These are phyloP conservation scores for Mus caroli DNA, from an alignment of 2,797 vertebrate genomes.

Conservation along the genomic window DNA sequence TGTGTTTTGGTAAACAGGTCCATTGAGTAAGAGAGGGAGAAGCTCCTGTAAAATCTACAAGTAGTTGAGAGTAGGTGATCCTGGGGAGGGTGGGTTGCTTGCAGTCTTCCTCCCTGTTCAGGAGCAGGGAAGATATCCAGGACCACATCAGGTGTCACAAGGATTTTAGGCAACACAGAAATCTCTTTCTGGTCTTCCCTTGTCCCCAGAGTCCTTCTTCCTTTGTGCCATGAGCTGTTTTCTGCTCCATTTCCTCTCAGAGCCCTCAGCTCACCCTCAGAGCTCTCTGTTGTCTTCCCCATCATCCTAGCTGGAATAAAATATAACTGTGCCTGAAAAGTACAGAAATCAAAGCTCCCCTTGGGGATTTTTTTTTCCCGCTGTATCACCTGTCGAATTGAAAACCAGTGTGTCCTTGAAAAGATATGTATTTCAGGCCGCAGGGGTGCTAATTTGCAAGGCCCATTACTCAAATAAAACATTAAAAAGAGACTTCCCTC, in stretches of 20 bases:
- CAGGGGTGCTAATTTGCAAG: slow-evolving; percentile 90
- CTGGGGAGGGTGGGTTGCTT: background rate
- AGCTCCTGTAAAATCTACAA: background rate
- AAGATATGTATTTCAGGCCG: slow-evolving; percentile 88
- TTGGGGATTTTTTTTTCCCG: slow-evolving; percentile 74
- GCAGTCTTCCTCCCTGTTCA: background rate
- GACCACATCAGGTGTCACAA: background rate
- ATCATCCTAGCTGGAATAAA: slow-evolving; percentile 83
- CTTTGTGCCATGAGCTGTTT: slow-evolving; percentile 77
- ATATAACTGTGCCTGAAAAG: slow-evolving; percentile 80
- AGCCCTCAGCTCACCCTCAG: slow-evolving; percentile 74
- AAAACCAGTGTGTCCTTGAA: slow-evolving; percentile 87
- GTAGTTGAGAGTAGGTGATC: background rate
- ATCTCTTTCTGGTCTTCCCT: background rate
- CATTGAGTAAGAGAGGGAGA: background rate
- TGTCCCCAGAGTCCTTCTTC: slow-evolving; percentile 67
- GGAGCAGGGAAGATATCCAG: background rate
- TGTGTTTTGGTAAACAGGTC: background rate
- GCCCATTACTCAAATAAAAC: slow-evolving; percentile 90
- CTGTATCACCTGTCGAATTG: slow-evolving; percentile 86
- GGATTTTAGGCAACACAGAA: background rate
- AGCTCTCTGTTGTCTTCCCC: slow-evolving; percentile 80
- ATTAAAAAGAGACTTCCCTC: slow-evolving; percentile 83
- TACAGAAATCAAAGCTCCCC: slow-evolving; percentile 82
- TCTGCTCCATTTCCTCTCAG: slow-evolving; percentile 86